Conservation (phyloP, 92 coral and sea anemone genomes). For the Siderastrea radians region DNA sequence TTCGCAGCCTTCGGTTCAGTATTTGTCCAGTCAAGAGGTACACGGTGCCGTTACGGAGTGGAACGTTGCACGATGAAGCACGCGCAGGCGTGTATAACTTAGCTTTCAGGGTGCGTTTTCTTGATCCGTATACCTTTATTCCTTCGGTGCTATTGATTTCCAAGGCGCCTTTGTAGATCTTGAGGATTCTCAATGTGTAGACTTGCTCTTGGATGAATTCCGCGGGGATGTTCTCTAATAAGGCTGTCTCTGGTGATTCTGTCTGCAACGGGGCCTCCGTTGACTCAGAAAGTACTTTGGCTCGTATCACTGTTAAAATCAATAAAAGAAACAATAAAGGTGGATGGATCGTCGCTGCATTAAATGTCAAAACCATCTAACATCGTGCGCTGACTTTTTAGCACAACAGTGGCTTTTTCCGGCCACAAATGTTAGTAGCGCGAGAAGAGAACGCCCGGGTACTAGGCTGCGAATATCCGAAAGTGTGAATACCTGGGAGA, state of each 20-base stretch:
- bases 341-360: no score
- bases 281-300: constrained; percentile 81
- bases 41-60: constrained; percentile 66
- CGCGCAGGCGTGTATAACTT: constrained; percentile 88
- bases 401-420: no score
- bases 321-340: background rate
- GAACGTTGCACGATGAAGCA: constrained; percentile 77
- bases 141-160: constrained; percentile 57
- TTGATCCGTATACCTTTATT: constrained; percentile 56
- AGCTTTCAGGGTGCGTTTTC: constrained; percentile 36
- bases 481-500: no score
- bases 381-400: no score
- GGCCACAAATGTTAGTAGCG: no score
- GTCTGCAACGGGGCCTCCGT: constrained; percentile 52
- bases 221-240: constrained; percentile 58
- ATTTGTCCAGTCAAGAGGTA: constrained; percentile 92
- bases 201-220: constrained; percentile 82
- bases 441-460: no score
- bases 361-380: no score
- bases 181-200: constrained; percentile 87
- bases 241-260: constrained; percentile 63
- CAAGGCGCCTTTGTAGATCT: constrained; percentile 87
- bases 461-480: no score
- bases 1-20: constrained; percentile 71
- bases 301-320: constrained; percentile 76